Evolutionary conservation across 1,140 invertebrate species (phyloP).

Genomic region (Agrilus planipennis): DNA sequence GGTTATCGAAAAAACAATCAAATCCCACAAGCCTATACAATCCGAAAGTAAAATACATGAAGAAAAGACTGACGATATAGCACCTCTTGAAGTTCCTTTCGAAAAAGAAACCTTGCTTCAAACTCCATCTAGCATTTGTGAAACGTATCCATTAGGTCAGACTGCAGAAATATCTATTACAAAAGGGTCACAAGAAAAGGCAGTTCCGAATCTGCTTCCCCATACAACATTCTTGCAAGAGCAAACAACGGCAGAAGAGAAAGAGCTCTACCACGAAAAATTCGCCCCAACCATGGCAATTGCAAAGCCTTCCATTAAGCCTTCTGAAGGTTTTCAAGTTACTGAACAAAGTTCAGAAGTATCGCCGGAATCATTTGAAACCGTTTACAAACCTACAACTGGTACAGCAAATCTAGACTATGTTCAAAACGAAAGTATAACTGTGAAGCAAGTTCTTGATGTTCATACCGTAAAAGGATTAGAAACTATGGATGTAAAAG

Average conservation of each 20-base stretch:
- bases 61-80: conserved; percentile 25
- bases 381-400: conserved; percentile 35
- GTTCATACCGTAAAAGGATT: conserved; percentile 23
- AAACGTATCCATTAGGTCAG: conserved; percentile 39
- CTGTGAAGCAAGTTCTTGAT: conserved; percentile 42
- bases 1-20: conserved; percentile 33
- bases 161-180: conserved; percentile 39
- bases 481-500: conserved; percentile 9
- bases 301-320: conserved; percentile 41
- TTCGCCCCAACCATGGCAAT: conserved; percentile 30
- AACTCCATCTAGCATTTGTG: conserved; percentile 36
- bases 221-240: conserved; percentile 40
- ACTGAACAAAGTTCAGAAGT: conserved; percentile 45
- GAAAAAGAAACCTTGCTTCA: conserved; percentile 22
- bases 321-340: conserved; percentile 45
- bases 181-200: conserved; percentile 36
- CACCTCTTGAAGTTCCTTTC: conserved; percentile 14
- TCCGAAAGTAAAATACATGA: conserved; percentile 32
- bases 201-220: conserved; percentile 41
- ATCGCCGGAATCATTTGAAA: conserved; percentile 39
- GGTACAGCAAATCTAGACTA: conserved; percentile 40
- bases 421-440: conserved; percentile 44
- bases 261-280: conserved; percentile 37
- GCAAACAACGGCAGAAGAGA: conserved; percentile 40
- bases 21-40: conserved; percentile 20